These are phyloP conservation scores for Microctonus hyperodae DNA, from an alignment of 2,888 invertebrate species.

Conservation along the genomic window DNA sequence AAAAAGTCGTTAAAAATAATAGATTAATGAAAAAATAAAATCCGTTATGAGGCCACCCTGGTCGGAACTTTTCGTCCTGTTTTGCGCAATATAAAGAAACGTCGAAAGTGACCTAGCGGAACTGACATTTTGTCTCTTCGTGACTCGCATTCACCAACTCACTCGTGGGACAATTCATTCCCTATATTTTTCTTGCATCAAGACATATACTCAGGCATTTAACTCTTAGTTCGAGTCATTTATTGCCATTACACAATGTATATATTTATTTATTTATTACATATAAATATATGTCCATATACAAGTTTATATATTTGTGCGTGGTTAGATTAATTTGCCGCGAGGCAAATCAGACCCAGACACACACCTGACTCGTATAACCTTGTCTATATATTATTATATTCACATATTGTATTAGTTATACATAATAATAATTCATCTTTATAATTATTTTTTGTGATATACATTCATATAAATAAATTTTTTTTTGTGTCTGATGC, in stretches of 20 bases:
- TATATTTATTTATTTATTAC: background rate
- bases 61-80: conserved; percentile 8
- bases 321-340: too few species aligned
- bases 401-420: background rate
- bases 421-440: background rate
- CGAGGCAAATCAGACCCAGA: background rate
- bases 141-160: conserved; percentile 7
- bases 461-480: background rate
- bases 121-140: conserved; percentile 13
- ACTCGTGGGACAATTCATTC: conserved; percentile 20
- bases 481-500: too few species aligned
- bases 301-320: background rate
- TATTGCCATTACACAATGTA: conserved; percentile 5
- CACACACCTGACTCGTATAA: background rate
- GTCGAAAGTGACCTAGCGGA: conserved; percentile 18
- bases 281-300: background rate
- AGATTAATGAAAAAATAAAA: background rate
- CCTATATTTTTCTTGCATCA: conserved; percentile 7
- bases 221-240: background rate
- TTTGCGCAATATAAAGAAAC: conserved; percentile 1
- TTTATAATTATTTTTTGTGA: background rate
- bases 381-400: background rate
- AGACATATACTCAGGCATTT: conserved; percentile 6
- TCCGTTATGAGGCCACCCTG: background rate
- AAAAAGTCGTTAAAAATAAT: background rate